phyloP scores from a whole-genome alignment of 2,888 invertebrate genomes.

The Ryuthela nishihirai region DNA sequence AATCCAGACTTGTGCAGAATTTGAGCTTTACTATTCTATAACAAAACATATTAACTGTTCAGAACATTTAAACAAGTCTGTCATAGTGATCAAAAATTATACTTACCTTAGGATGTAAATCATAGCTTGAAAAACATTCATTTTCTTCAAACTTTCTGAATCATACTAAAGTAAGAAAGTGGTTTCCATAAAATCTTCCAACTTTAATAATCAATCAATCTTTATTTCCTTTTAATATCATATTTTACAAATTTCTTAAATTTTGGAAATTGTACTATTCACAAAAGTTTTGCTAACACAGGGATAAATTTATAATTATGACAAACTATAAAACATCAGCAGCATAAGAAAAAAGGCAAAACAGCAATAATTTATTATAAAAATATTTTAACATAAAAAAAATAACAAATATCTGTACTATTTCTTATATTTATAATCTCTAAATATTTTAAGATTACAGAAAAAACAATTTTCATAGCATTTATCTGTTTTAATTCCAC shows the following conservation, averaged over 20 bases:
- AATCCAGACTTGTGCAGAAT: no score
- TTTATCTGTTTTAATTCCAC: no score
- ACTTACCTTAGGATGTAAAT: slow-evolving; percentile 61
- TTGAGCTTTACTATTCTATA: no score
- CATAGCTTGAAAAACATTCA: slow-evolving; percentile 61
- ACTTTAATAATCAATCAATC: not conserved
- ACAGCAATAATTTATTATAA: not conserved
- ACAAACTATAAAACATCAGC: not conserved
- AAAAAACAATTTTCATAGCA: no score
- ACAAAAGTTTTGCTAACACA: not conserved
- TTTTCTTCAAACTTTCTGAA: slow-evolving; percentile 25
- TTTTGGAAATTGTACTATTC: not conserved
- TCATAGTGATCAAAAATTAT: no score
- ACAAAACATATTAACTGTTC: no score
- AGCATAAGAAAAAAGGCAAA: not conserved
- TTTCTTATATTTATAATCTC: no score
- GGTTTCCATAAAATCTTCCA: not conserved
- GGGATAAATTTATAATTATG: not conserved
- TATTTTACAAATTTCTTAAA: not conserved
- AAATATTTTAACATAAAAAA: no score
- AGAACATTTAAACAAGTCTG: no score
- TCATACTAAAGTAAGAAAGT: slow-evolving; percentile 30
- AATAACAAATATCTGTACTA: no score
- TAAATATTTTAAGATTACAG: no score
- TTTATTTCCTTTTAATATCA: not conserved